Base-by-base conservation (phyloP, 2,888 invertebrate genomes). In the Pollenia angustigena region DNA sequence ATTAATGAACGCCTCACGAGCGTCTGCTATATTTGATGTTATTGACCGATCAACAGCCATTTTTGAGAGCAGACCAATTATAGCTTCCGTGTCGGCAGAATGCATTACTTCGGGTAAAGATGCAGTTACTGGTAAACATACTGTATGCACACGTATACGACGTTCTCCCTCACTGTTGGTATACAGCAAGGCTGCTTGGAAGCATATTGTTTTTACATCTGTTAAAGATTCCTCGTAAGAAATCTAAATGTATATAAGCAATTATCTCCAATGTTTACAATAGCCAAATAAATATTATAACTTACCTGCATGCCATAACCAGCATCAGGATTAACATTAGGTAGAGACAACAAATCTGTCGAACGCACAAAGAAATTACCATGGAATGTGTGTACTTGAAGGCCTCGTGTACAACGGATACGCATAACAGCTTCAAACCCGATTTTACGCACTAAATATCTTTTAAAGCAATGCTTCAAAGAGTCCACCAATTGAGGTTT, bases 351-450 rank as follows among this genome's bases (percentile, higher is more conserved):
- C 79, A 99, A 94, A 94, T 99, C 99, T 4, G 99, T 99, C 0
- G 99, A 99, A 4, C 99, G 95, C 71, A 99, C 99, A 94, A 99
- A 99, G 95, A 99, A 99, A 94, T 99, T 99, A 56, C 99, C 99
- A 94, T 99, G 99, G 96, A 99, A 99, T 91, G 99, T 98, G 94
- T 99, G 99, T 90, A 99, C 98, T 42, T 97, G 95, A 81, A 99
- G 94, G 16, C 99, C 99, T 91, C 96, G 95, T 1, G 99, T 98
- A 92, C 99, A 99, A 8, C 99, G 95, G 88, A 99, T 97, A 90
- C 99, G 95, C 98, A 99, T 98, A 32, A 99, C 99, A 7, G 99
- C 98, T 93, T 99, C 99, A 93, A 99, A 99, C 66, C 99, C 99
- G 88, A 99, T 98, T 94, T 99, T 99, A 89, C 99, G 95, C 0